Evolutionary conservation across 2,113 vertebrate species (phyloP).

Genomic region (Tauraco erythrolophus): DNA sequence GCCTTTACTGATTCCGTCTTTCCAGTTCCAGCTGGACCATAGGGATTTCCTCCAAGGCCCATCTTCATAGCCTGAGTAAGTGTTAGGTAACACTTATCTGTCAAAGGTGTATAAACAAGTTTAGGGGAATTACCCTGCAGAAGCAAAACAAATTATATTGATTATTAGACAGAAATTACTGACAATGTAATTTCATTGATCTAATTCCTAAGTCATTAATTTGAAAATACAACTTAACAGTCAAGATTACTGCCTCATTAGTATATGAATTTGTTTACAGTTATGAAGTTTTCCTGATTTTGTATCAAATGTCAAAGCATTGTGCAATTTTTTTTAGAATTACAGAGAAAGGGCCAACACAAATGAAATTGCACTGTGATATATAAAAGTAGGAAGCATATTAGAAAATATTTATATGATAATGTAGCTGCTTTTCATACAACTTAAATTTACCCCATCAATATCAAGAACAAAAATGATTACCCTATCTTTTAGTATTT

Average conservation of each 20-base stretch:
- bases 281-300: not conserved
- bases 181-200: not conserved
- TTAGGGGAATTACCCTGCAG: slow-evolving; percentile 93
- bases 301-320: not conserved
- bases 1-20: slow-evolving; percentile 99
- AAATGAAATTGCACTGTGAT: not conserved
- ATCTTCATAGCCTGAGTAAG: slow-evolving; percentile 97
- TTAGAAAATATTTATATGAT: not conserved
- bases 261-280: not conserved
- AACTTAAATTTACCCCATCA: not conserved
- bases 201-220: not conserved
- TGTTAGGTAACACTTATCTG: slow-evolving; percentile 97
- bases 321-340: not conserved
- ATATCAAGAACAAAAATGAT: not conserved
- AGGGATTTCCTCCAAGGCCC: slow-evolving; percentile 97
- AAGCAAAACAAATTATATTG: not conserved
- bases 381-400: not conserved
- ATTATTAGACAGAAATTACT: not conserved
- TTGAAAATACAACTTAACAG: not conserved
- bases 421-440: not conserved
- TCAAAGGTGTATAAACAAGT: slow-evolving; percentile 95
- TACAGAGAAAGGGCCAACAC: not conserved
- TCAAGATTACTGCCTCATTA: not conserved
- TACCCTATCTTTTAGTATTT: not conserved
- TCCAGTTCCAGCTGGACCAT: slow-evolving; percentile 96